These are phyloP conservation scores for Tetramorium parvispinum DNA, from an alignment of 1,140 invertebrate genomes.

Conservation along the genomic window DNA sequence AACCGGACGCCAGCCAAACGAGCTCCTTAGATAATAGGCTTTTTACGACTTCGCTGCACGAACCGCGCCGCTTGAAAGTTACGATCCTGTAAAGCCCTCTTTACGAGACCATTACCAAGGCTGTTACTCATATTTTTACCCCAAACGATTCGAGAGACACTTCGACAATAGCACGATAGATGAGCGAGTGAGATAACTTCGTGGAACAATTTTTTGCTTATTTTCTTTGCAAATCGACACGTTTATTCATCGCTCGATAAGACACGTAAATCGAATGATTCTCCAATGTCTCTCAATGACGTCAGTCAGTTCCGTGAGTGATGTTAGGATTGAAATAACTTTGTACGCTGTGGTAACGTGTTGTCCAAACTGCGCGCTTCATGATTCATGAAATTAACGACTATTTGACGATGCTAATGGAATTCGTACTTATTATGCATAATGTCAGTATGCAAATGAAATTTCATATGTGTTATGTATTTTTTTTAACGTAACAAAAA, in stretches of 20 bases:
- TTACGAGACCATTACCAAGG: conserved; percentile 76
- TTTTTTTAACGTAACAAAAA: conserved; percentile 7
- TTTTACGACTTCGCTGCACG: conserved; percentile 71
- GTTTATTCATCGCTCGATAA: not conserved
- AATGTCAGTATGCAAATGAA: not conserved
- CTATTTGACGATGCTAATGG: conserved; percentile 16
- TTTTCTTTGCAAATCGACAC: conserved; percentile 12
- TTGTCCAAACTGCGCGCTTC: not conserved
- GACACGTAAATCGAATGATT: not conserved
- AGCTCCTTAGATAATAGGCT: conserved; percentile 75
- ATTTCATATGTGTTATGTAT: not conserved
- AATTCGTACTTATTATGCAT: conserved; percentile 1
- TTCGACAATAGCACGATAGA: conserved; percentile 60
- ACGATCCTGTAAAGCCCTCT: conserved; percentile 76
- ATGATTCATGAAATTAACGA: conserved; percentile 31
- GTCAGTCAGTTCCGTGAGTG: not conserved
- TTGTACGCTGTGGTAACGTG: not conserved
- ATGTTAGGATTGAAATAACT: not conserved
- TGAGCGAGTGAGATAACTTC: conserved; percentile 28
- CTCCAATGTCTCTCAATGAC: conserved; percentile 9
- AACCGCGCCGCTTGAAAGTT: conserved; percentile 73
- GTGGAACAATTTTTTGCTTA: not conserved
- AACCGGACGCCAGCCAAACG: conserved; percentile 62
- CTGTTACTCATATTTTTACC: conserved; percentile 75
- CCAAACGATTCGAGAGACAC: conserved; percentile 67